Conservation (phyloP, 2,113 vertebrate species). For the Sminthopsis crassicaudata region DNA sequence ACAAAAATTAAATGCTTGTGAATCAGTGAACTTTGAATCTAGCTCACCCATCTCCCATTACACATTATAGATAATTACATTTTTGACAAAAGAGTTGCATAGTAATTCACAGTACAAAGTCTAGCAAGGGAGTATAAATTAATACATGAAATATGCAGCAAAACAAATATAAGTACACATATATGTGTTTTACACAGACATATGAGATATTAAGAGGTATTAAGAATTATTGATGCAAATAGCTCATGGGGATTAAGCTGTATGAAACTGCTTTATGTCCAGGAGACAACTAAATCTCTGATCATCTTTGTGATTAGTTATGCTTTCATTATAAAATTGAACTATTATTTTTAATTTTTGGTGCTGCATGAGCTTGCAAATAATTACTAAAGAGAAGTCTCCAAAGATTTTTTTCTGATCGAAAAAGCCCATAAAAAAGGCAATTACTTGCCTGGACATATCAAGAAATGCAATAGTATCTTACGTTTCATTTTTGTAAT, state of each 20-base stretch:
- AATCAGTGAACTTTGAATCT: slow-evolving; percentile 69
- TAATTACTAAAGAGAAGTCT: slow-evolving; percentile 60
- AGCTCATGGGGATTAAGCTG: slow-evolving; percentile 70
- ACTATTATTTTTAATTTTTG: slow-evolving; percentile 68
- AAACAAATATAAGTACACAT: slow-evolving; percentile 75
- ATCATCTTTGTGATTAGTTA: slow-evolving; percentile 69
- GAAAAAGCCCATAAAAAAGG: slow-evolving; percentile 45
- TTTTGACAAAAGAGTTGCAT: slow-evolving; percentile 75
- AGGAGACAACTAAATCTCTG: slow-evolving; percentile 75
- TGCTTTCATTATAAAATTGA: slow-evolving; percentile 57
- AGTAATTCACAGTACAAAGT: slow-evolving; percentile 72
- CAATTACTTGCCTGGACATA: not conserved
- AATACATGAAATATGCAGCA: slow-evolving; percentile 79
- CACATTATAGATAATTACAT: slow-evolving; percentile 80
- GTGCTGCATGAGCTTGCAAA: slow-evolving; percentile 60
- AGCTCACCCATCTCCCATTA: slow-evolving; percentile 73
- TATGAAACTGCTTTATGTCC: slow-evolving; percentile 70
- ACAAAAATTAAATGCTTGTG: slow-evolving; percentile 75
- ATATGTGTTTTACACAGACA: slow-evolving; percentile 64
- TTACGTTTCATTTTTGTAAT: not conserved
- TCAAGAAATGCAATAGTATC: not conserved
- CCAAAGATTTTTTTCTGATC: slow-evolving; percentile 34
- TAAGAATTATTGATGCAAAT: slow-evolving; percentile 68
- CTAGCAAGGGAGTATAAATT: slow-evolving; percentile 73
- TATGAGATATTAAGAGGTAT: slow-evolving; percentile 69